Evolutionary conservation across 2,797 vertebrate genomes (phyloP).

Genomic region (Vipera latastei): DNA sequence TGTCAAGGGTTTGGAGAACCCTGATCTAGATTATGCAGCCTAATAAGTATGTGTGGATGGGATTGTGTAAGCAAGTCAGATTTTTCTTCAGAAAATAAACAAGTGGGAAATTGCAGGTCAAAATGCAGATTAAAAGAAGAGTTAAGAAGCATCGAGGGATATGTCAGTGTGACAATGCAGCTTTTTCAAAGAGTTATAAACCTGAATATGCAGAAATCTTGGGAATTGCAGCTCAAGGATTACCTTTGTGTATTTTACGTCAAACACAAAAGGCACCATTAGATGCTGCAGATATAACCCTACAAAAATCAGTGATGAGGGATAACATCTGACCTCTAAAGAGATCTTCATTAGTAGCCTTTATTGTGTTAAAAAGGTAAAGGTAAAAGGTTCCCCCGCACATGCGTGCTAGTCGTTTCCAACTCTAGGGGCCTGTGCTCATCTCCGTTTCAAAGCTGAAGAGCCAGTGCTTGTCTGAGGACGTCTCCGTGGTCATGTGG

Average conservation of each 20-base stretch:
- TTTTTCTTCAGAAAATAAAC: background rate
- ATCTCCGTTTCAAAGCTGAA: too few species aligned
- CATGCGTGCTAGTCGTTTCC: too few species aligned
- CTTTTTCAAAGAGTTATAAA: background rate
- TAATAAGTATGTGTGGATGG: background rate
- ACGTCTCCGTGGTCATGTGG: too few species aligned
- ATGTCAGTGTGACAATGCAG: background rate
- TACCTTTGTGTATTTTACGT: background rate
- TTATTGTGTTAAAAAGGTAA: background rate
- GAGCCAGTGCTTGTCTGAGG: too few species aligned
- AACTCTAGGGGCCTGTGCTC: too few species aligned
- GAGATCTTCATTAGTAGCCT: background rate
- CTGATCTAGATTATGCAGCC: background rate
- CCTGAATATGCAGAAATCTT: background rate
- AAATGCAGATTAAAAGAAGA: background rate
- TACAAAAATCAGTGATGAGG: background rate
- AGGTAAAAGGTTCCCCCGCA: too few species aligned
- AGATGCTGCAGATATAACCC: background rate
- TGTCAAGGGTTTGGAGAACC: background rate
- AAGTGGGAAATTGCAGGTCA: background rate
- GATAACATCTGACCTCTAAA: background rate
- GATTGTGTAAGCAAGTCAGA: background rate
- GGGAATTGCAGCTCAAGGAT: background rate
- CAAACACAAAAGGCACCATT: background rate
- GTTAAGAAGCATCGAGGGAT: background rate